Evolutionary conservation across 2,888 invertebrate species (phyloP).

Genomic region (Andrena camellia): DNA sequence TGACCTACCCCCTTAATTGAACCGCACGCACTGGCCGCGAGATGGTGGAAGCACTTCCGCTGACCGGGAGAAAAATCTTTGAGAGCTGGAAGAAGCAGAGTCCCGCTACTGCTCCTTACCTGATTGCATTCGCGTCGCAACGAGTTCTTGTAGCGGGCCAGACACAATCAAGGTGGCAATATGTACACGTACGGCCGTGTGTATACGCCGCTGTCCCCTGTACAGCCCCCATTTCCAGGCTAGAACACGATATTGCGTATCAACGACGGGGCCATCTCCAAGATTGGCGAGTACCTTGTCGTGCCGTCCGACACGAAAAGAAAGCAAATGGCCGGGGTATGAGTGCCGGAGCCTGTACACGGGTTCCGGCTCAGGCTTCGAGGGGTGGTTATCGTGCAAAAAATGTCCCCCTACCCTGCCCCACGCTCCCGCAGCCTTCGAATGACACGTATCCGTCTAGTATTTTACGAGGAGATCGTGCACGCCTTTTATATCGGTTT

Average conservation of each 20-base stretch:
- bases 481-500: slow-evolving; percentile 79
- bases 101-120: slow-evolving; percentile 62
- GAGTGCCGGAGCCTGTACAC: slow-evolving; percentile 19
- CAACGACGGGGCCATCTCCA: slow-evolving; percentile 61
- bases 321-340: slow-evolving; percentile 31
- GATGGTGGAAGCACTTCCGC: slow-evolving; percentile 27
- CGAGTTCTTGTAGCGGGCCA: slow-evolving; percentile 51
- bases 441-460: slow-evolving; percentile 71
- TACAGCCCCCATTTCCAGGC: slow-evolving; percentile 35
- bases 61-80: slow-evolving; percentile 34
- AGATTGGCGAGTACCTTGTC: slow-evolving; percentile 71
- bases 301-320: slow-evolving; percentile 53
- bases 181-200: slow-evolving; percentile 30
- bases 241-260: slow-evolving; percentile 55
- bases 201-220: not conserved
- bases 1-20: too few species aligned
- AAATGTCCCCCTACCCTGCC: slow-evolving; percentile 33
- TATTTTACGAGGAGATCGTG: slow-evolving; percentile 81
- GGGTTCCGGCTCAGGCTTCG: slow-evolving; percentile 12
- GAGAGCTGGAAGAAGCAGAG: slow-evolving; percentile 13
- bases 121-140: slow-evolving; percentile 69
- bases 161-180: slow-evolving; percentile 41
- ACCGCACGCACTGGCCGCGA: not conserved
- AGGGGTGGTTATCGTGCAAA: slow-evolving; percentile 64
- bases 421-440: slow-evolving; percentile 17